Evolutionary conservation across 2,113 vertebrate species (phyloP).

Genomic region (Leucoraja erinaceus): DNA sequence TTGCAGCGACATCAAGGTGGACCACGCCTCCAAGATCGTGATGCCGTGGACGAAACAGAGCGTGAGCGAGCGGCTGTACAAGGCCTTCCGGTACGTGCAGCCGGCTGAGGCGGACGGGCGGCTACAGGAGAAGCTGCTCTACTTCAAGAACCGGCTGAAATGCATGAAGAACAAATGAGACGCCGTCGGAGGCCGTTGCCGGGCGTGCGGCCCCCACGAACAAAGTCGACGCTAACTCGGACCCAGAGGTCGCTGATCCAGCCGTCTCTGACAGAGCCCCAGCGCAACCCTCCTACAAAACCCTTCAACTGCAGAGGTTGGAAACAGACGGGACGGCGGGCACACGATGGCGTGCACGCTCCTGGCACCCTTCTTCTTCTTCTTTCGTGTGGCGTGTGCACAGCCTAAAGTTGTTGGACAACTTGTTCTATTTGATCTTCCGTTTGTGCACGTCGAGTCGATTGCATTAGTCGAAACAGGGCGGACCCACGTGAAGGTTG

Average conservation of each 20-base stretch:
- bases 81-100: constrained; percentile 67
- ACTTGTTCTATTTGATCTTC: too few relatives aligned
- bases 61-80: constrained; percentile 59
- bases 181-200: background rate
- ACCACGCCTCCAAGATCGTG: constrained; percentile 78
- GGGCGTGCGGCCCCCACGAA: too few relatives aligned
- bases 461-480: too few relatives aligned
- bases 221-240: background rate
- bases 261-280: too few relatives aligned
- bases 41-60: constrained; percentile 66
- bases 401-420: too few relatives aligned
- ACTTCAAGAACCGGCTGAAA: constrained; percentile 77
- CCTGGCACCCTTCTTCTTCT: too few relatives aligned
- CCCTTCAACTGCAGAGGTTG: background rate
- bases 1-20: constrained; percentile 72
- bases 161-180: constrained; percentile 68
- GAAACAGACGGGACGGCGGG: too few relatives aligned
- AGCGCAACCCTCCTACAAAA: background rate
- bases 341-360: too few relatives aligned
- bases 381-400: too few relatives aligned
- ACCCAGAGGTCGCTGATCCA: background rate
- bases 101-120: constrained; percentile 47
- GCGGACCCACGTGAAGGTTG: too few relatives aligned
- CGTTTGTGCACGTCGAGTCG: too few relatives aligned
- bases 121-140: constrained; percentile 57